Percentiles rank a stretch among this genome's conserved stretches.
phyloP scores from a whole-genome alignment of 2,888 invertebrate species.

The Lampropteryx suffumata region DNA sequence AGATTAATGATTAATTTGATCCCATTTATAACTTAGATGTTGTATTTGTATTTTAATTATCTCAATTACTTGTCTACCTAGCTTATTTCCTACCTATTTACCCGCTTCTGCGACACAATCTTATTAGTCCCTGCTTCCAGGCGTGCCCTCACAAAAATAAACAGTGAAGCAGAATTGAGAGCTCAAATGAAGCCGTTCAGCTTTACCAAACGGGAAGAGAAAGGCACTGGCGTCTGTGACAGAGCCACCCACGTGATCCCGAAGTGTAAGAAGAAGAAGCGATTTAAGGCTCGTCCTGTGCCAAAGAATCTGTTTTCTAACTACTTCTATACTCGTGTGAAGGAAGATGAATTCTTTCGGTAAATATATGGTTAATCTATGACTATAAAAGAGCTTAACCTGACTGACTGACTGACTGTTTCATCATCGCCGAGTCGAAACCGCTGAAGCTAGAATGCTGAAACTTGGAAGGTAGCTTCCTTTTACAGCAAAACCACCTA shows the following conservation, averaged over 20 bases:
- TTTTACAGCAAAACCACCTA: no score
- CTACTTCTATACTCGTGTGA: conserved; percentile 87
- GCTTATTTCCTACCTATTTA: not conserved
- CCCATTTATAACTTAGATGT: no score
- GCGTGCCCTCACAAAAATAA: conserved; percentile 82
- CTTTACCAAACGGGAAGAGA: conserved; percentile 84
- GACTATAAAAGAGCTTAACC: no score
- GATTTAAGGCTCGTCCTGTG: conserved; percentile 86
- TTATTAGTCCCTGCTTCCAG: conserved; percentile 50
- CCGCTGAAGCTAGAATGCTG: no score
- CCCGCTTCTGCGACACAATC: not conserved
- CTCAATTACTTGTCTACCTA: no score
- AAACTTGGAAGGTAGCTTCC: no score
- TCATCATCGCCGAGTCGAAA: no score
- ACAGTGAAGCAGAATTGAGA: conserved; percentile 83
- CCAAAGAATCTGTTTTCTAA: conserved; percentile 88
- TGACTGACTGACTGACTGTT: no score
- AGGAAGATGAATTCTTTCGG: conserved; percentile 89
- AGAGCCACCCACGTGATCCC: conserved; percentile 56
- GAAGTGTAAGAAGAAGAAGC: conserved; percentile 73
- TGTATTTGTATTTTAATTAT: no score
- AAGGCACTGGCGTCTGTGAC: conserved; percentile 68
- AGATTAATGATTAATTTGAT: no score
- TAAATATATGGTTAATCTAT: conserved; percentile 38
- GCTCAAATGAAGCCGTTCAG: conserved; percentile 86